A percentile compares a stretch with the other conserved stretches of the same genome.
Evolutionary conservation across 2,888 invertebrate species (phyloP).

Genomic region (Morinoia aosen): DNA sequence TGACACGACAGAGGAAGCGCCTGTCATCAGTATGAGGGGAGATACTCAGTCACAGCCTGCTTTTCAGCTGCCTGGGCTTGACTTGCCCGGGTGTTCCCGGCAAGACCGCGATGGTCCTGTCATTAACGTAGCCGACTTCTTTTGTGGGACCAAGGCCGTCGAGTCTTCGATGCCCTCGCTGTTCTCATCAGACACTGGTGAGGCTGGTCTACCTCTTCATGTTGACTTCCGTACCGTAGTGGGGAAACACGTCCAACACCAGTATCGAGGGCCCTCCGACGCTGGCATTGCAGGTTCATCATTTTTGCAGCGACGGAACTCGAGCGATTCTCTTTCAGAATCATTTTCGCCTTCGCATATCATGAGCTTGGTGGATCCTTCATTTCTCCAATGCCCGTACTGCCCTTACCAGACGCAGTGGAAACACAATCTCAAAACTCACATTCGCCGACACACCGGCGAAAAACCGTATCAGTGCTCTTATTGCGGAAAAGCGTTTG

Average conservation of each 20-base stretch:
- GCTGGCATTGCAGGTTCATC: background rate
- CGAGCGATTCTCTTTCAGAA: background rate
- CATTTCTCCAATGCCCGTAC: constrained; percentile 57
- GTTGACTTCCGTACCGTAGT: constrained; percentile 10
- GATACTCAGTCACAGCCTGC: background rate
- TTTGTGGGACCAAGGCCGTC: background rate
- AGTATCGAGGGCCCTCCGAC: constrained; percentile 16
- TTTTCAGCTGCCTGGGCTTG: background rate
- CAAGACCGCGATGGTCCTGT: background rate
- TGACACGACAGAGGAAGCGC: background rate
- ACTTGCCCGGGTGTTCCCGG: background rate
- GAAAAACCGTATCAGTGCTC: constrained; percentile 61
- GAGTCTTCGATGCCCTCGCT: background rate
- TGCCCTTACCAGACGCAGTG: constrained; percentile 56
- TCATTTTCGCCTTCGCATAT: background rate
- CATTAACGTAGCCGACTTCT: background rate
- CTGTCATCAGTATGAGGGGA: background rate
- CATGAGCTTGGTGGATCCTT: constrained; percentile 31
- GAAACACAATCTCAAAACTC: constrained; percentile 39
- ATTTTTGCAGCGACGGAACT: background rate
- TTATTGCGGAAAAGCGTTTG: constrained; percentile 59
- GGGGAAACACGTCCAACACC: background rate
- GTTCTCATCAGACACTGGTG: background rate
- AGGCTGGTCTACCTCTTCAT: background rate
- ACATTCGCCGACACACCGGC: constrained; percentile 62